A percentile compares a stretch with the other conserved stretches of the same genome.
Evolutionary conservation across 2,797 vertebrate species (phyloP).

Genomic region (Martes flavigula): DNA sequence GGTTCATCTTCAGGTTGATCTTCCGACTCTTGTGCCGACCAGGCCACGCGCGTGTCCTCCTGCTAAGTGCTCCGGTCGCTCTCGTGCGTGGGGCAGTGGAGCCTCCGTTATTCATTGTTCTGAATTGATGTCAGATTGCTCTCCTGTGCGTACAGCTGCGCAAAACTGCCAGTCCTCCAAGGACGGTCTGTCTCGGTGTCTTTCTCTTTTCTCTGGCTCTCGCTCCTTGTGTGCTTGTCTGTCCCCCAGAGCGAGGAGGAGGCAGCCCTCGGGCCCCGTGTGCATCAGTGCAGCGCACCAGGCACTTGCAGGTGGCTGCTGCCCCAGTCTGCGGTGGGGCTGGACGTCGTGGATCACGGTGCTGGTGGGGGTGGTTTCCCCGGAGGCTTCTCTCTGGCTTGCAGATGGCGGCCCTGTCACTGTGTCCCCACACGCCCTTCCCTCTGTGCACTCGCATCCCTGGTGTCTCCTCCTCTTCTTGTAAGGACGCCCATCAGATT

Average conservation of each 20-base stretch:
- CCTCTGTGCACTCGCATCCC: fast-evolving
- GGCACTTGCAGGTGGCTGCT: too few relatives aligned
- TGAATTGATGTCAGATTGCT: background rate
- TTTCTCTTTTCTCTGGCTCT: background rate
- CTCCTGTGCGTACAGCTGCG: background rate
- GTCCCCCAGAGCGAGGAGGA: background rate
- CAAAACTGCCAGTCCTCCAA: background rate
- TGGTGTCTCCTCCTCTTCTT: background rate
- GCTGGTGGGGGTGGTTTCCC: too few relatives aligned
- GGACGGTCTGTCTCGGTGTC: fast-evolving
- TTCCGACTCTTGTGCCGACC: background rate
- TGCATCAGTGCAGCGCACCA: too few relatives aligned
- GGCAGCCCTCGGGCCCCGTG: background rate
- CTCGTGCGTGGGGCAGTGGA: fast-evolving
- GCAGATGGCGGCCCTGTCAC: fast-evolving
- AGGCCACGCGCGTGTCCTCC: fast-evolving
- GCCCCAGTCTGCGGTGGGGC: background rate
- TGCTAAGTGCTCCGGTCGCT: background rate
- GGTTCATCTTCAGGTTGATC: background rate
- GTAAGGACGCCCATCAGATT: fast-evolving
- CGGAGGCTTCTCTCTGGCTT: background rate
- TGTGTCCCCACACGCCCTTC: fast-evolving
- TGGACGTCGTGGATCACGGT: background rate
- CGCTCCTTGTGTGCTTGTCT: background rate
- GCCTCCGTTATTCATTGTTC: background rate